Base-by-base conservation (phyloP, 2,888 invertebrate species). In the Hyppa rectilinea region DNA sequence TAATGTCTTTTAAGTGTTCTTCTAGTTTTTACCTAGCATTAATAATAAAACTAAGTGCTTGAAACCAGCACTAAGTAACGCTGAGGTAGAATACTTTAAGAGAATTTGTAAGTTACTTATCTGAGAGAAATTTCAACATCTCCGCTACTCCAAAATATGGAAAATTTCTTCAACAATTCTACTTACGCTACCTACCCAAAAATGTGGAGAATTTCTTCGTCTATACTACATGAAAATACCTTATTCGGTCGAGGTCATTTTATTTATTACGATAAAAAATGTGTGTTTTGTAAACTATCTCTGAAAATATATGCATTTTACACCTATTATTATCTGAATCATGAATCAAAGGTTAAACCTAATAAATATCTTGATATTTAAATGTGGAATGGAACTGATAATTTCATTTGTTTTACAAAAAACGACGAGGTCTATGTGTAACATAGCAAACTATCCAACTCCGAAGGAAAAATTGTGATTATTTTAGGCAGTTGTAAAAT, bases 31-130 rank as follows among this genome's bases (percentile, higher is more conserved):
- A 70, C 26, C 20, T 14, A 50, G 14, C 31, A 14, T 69, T 47
- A 29, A 45, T 43, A 69, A 40, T 31, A 36, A 36, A 43, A 36
- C 26, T 43, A 23, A 69, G 68, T 56, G 69, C 70, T 70, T 70
- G 1, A 45, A 69, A 56, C 56, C 14, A 71, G 29, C 40, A 47
- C 38, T 71, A 29, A 71, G 47, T 34, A 59, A 20, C 26, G 9
- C 31, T 49, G 34, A 34, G 47, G 26, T 29, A 40, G 10, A 71
- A 70, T 34, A 34, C 49, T 69, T 20, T 10, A 26, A n/a, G 31
- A 31, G 23, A 26, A 14, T 40, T 60, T 20, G 1, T 40, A 34
- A 49, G 20, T 71, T 26, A n/a, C 9, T 17, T 34, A 26, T 59
- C 12, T 71, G 0, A 34, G 20, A 17, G 1, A 10, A 45, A 47